These are phyloP conservation scores for Cetoscarus ocellatus DNA, from an alignment of 2,797 vertebrate genomes.

Conservation along the genomic window DNA sequence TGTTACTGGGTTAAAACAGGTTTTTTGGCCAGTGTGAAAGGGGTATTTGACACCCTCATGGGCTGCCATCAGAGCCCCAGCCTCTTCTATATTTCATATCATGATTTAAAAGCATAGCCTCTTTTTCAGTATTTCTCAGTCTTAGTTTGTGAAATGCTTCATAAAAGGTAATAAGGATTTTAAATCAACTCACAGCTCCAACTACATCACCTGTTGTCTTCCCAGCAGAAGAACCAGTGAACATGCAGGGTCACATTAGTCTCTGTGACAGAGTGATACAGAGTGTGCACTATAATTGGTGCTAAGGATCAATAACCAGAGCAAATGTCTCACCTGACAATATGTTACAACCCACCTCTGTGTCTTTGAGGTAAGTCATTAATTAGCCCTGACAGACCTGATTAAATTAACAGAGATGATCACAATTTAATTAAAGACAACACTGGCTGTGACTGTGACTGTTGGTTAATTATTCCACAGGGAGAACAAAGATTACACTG, in stretches of 20 bases:
- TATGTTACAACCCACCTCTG: slow-evolving; percentile 3
- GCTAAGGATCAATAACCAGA: slow-evolving; percentile 22
- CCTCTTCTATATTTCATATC: too few relatives aligned
- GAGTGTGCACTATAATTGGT: slow-evolving; percentile 21
- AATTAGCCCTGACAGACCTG: slow-evolving; percentile 34
- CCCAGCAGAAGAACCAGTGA: background rate
- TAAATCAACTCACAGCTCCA: too few relatives aligned
- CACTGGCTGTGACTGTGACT: slow-evolving; percentile 12
- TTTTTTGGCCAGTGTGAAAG: too few relatives aligned
- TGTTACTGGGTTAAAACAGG: too few relatives aligned
- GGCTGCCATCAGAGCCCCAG: too few relatives aligned
- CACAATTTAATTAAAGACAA: slow-evolving; percentile 24
- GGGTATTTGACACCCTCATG: too few relatives aligned
- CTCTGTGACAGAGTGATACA: slow-evolving; percentile 24
- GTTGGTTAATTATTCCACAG: background rate
- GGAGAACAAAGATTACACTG: background rate
- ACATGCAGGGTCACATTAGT: slow-evolving; percentile 18
- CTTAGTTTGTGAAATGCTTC: too few relatives aligned
- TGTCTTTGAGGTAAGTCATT: slow-evolving; percentile 1
- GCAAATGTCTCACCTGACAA: slow-evolving; percentile 41
- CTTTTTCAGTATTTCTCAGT: too few relatives aligned
- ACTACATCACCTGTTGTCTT: background rate
- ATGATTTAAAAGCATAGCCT: too few relatives aligned
- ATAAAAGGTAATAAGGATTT: too few relatives aligned
- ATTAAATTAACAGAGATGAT: slow-evolving; percentile 19